Evolutionary conservation across 2,797 vertebrate genomes (phyloP), one percentile per base, ranked within the genome.

Genomic region (Austrolebias charrua): DNA sequence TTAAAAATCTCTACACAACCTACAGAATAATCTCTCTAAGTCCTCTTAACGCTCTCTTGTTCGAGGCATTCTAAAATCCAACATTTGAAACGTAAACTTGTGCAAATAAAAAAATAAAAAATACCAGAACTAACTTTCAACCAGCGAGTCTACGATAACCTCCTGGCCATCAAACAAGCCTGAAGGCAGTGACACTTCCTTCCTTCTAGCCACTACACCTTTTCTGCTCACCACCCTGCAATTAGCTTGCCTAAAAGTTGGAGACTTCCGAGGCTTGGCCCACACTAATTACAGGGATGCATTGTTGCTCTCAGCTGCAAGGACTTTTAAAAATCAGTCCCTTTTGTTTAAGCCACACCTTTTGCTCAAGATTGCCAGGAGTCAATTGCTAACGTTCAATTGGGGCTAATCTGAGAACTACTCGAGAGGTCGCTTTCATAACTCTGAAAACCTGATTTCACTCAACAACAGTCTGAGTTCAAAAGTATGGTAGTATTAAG

Each of bases 281-380:
- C 71, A 74, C 78, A 80, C 80, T 90, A 92, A 92, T 86, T 83
- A 90, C 88, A 92, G 88, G 88, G 91, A 86, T 89, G 84, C 76
- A 87, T 82, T 85, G 90, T 88, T 86, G 73, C 82, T 76, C 86
- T 90, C 83, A 76, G 80, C 79, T 90, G 82, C 88, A 66, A 83
- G 81, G 71, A 55, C 80, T 78, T 58, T 84, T 84, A 33, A 33
- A 83, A 88, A 91, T 83, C 82, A 80, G 71, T 80, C 86, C 84
- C 69, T 88, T 80, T 79, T 81, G 78, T 79, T 76, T 68, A 76
- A 75, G 71, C 79, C 83, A 79, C 88, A 76, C 83, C 88, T 82
- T 62, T 84, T 67, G 67, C 64, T 62, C 68, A 54, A 49, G 59
- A 73, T 60, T 64, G 45, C 56, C 38, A 48, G 35, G 49, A 69